Base-by-base conservation (phyloP, 2,113 vertebrate genomes). In the Columbina picui region DNA sequence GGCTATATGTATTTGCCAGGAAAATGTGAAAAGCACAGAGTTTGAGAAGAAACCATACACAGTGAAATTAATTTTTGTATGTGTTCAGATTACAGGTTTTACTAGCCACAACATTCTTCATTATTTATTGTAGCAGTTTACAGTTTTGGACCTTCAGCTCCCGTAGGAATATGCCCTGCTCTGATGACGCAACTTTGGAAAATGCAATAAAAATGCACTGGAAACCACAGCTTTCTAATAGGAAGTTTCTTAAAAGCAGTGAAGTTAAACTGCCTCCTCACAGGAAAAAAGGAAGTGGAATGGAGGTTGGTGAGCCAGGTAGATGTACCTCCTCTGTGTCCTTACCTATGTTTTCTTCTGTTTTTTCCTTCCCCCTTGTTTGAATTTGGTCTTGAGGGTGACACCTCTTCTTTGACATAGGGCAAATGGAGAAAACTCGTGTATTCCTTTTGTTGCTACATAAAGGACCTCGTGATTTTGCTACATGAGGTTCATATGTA, bases 1-100 rank as follows among this genome's bases (percentile, higher is more conserved):
- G 84, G 32, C 94, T 96, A 4, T 90, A 79, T 68, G 20, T 87
- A 41, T 93, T 91, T 97, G 96, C 87, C 95, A 96, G 90, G 77
- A 88, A 96, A 97, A 98, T 94, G 59, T 95, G 93, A 93, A 96
- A 97, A 96, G 80, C 50, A 76, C 49, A 29, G 13, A 15, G 47
- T 94, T 94, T 96, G 82, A 95, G 96, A 97, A 97, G 80, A 95
- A 92, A 92, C 91, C 95, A 91, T 97, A 97, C 97, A 94, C 95
- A 92, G 91, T 86, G 93, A 96, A 98, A 96, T 55, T 49, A 91
- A 97, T 90, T 92, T 96, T 86, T 96, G 49, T 82, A 34, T 87
- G 59, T 93, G 70, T 94, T 90, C 76, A 95, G 70, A 87, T 92
- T 89, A 47, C 77, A 94, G 77, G 74, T 97, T 98, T 97, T 98